Evolutionary conservation across 2,113 vertebrate genomes (phyloP).

Genomic region (Gulo gulo): DNA sequence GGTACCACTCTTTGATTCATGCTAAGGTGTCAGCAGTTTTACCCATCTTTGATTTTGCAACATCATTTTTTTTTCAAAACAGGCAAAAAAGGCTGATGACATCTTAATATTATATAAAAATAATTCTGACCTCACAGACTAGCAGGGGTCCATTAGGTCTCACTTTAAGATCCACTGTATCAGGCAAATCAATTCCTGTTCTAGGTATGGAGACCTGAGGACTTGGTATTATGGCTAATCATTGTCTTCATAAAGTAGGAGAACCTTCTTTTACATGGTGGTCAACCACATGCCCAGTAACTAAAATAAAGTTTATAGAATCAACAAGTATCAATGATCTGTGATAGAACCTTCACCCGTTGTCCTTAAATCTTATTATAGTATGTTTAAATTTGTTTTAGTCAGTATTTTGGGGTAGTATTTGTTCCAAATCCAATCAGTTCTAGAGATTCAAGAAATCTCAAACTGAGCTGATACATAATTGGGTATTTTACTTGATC

Average conservation of each 20-base stretch:
- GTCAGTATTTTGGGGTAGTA: not conserved
- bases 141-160: not conserved
- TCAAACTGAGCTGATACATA: not conserved
- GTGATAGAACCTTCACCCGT: not conserved
- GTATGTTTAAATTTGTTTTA: not conserved
- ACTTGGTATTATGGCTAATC: not conserved
- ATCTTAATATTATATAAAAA: conserved; percentile 27
- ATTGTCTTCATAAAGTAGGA: not conserved
- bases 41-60: not conserved
- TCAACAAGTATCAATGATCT: not conserved
- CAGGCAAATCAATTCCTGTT: not conserved
- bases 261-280: not conserved
- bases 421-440: not conserved
- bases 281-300: not conserved
- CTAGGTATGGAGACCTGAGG: not conserved
- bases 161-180: not conserved
- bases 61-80: not conserved
- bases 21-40: not conserved
- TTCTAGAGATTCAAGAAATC: conserved; percentile 30
- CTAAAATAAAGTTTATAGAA: not conserved
- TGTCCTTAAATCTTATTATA: not conserved
- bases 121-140: not conserved
- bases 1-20: not conserved
- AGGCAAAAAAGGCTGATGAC: not conserved
- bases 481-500: not conserved